Conservation (phyloP, 2,797 vertebrate species). For the Dromococcyx pavoninus region DNA sequence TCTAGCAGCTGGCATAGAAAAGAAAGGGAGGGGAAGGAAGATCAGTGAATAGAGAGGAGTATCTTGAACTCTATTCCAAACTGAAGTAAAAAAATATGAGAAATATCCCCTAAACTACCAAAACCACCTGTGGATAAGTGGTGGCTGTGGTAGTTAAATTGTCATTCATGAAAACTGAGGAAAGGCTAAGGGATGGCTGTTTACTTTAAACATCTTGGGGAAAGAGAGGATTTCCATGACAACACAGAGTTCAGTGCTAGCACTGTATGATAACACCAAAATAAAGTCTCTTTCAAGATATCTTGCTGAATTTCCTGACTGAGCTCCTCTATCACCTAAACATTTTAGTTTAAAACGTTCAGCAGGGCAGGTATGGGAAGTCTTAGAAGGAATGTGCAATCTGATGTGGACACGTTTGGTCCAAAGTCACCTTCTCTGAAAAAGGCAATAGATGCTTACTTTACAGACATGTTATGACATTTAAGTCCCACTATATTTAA, state of each 20-base stretch:
- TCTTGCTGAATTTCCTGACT: neutral
- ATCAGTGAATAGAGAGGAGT: neutral
- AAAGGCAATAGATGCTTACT: neutral
- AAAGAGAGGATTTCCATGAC: conserved; percentile 52
- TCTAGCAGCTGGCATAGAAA: neutral
- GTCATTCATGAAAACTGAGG: conserved; percentile 57
- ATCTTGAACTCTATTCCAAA: conserved; percentile 29
- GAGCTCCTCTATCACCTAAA: neutral
- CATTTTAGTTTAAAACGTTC: neutral
- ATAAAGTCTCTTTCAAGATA: neutral
- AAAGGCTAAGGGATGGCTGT: conserved; percentile 57
- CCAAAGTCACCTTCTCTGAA: neutral
- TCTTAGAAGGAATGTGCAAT: neutral
- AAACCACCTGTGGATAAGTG: conserved; percentile 34
- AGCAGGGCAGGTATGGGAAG: neutral
- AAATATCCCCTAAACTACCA: neutral
- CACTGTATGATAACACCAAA: neutral
- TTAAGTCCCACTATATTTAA: neutral
- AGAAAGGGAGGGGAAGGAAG: conserved; percentile 17
- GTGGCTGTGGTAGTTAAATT: conserved; percentile 13
- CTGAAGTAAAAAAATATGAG: conserved; percentile 43
- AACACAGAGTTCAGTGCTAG: conserved; percentile 17
- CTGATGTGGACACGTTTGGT: neutral
- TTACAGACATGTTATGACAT: neutral
- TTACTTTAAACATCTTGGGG: conserved; percentile 42